Percentiles rank a stretch among this genome's conserved stretches.
phyloP scores from a whole-genome alignment of 2,888 invertebrate species.

The Prostheceraeus crozeri region DNA sequence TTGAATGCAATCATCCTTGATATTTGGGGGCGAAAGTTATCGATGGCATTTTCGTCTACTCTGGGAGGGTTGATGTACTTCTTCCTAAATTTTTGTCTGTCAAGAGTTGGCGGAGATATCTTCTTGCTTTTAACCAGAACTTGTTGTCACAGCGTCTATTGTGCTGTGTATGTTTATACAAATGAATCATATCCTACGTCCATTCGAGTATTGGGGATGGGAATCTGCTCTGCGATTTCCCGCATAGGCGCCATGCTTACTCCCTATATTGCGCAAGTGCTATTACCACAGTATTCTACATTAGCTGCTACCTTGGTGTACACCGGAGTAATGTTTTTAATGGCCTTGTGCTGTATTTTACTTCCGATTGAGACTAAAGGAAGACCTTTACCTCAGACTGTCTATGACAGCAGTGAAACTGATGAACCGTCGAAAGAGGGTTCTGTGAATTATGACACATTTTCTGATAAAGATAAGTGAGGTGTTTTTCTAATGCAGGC shows the following conservation, averaged over 20 bases:
- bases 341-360: not conserved
- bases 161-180: constrained; percentile 15
- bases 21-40: constrained; percentile 5
- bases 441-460: too few relatives aligned
- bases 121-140: constrained; percentile 7
- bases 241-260: constrained; percentile 85
- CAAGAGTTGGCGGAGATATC: not conserved
- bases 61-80: not conserved
- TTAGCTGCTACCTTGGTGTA: constrained; percentile 59
- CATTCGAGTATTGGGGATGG: constrained; percentile 78
- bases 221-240: constrained; percentile 81
- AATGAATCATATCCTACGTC: constrained; percentile 74
- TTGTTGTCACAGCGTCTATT: not conserved
- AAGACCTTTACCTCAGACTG: constrained; percentile 24
- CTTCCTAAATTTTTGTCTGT: constrained; percentile 16
- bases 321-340: too few relatives aligned
- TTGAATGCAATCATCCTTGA: constrained; percentile 9
- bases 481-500: too few relatives aligned
- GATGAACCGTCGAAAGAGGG: too few relatives aligned
- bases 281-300: constrained; percentile 49
- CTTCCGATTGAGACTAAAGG: constrained; percentile 39
- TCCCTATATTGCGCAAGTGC: constrained; percentile 83
- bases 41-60: not conserved
- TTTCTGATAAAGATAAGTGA: too few relatives aligned
- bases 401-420: not conserved